Evolutionary conservation across 2,113 vertebrate species (phyloP).

Genomic region (Chiloscyllium plagiosum): DNA sequence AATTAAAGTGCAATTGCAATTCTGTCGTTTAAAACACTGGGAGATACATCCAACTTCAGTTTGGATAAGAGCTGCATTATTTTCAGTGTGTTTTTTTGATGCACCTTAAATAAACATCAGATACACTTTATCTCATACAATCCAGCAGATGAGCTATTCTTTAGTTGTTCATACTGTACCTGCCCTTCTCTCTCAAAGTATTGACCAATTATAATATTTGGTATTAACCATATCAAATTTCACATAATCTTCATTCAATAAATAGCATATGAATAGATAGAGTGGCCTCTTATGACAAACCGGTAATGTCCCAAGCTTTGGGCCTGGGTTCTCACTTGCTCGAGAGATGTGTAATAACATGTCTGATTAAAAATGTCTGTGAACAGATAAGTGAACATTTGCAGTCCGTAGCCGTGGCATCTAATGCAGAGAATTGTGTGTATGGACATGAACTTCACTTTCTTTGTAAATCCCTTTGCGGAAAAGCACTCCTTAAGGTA

Average conservation of each 20-base stretch:
- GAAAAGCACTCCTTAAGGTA: neutral
- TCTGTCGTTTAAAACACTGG: constrained; percentile 6
- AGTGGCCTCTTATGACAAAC: too few relatives aligned
- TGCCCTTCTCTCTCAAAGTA: neutral
- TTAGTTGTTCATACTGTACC: neutral
- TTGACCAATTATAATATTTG: neutral
- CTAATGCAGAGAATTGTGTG: too few relatives aligned
- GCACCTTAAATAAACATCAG: neutral
- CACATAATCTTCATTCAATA: neutral
- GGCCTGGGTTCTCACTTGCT: too few relatives aligned
- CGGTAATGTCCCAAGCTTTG: too few relatives aligned
- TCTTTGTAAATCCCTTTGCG: neutral
- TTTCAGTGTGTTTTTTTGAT: neutral
- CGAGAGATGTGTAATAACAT: too few relatives aligned
- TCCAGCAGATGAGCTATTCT: neutral
- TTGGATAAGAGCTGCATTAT: neutral
- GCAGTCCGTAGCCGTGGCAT: neutral
- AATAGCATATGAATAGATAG: too few relatives aligned
- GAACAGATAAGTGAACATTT: neutral
- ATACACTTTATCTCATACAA: neutral
- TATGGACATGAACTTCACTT: neutral
- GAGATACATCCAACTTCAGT: neutral
- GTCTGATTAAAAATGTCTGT: too few relatives aligned
- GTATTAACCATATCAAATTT: neutral
- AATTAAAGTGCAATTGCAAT: neutral